Conservation (phyloP, 2,888 invertebrate species). For the Incurvaria masculella region DNA sequence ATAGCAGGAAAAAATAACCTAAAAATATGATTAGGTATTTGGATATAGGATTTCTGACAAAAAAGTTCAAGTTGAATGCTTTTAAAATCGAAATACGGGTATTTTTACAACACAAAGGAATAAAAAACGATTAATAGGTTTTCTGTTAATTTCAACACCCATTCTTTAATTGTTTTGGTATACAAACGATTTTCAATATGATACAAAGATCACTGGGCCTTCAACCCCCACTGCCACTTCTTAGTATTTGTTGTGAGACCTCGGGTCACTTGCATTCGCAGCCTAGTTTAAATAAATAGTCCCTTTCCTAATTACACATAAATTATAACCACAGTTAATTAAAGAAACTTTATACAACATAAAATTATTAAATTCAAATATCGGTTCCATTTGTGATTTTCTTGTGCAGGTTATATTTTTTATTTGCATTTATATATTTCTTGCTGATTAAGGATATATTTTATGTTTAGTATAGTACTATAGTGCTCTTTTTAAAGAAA, state of each 20-base stretch:
- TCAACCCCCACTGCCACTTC: conserved; percentile 22
- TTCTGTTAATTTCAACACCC: conserved; percentile 58
- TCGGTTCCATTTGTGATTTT: background rate
- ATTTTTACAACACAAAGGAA: conserved; percentile 25
- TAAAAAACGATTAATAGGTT: conserved; percentile 47
- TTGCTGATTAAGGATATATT: too few species aligned
- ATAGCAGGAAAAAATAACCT: too few species aligned
- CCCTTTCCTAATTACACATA: conserved; percentile 31
- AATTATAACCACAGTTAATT: conserved; percentile 4
- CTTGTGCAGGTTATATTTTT: too few species aligned
- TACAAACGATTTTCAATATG: conserved; percentile 23
- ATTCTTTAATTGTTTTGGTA: conserved; percentile 56
- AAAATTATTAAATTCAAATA: conserved; percentile 1
- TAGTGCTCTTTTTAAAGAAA: too few species aligned
- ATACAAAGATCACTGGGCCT: conserved; percentile 12
- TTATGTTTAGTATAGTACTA: too few species aligned
- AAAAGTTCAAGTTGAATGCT: too few species aligned
- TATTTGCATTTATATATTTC: too few species aligned
- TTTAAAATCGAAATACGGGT: too few species aligned
- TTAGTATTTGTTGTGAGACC: conserved; percentile 58
- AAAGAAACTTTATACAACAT: background rate
- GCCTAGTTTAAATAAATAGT: conserved; percentile 21
- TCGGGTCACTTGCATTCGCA: conserved; percentile 4
- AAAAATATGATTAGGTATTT: too few species aligned
- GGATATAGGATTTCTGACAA: too few species aligned